Percentiles rank a stretch among this genome's conserved stretches.
Evolutionary conservation across 2,113 vertebrate species (phyloP).

Genomic region (Antechinus stuartii): DNA sequence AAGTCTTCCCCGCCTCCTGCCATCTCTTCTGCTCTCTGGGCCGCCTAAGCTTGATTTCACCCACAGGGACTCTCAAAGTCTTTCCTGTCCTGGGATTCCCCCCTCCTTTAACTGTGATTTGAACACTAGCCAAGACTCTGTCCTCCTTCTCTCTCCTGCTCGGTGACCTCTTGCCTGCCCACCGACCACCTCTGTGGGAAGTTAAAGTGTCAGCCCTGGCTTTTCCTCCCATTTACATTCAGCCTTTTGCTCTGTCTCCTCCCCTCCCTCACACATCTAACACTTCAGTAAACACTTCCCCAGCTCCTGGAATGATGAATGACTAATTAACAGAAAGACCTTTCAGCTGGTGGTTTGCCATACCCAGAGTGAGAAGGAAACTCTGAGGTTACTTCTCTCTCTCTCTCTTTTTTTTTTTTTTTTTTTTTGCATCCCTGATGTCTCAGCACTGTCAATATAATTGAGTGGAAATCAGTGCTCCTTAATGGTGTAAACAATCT

Average conservation of each 20-base stretch:
- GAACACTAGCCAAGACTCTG: not conserved
- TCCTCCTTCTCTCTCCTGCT: not conserved
- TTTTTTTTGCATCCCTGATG: conserved; percentile 53
- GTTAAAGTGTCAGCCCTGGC: not conserved
- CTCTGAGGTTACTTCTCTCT: conserved; percentile 51
- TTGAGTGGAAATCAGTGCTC: conserved; percentile 28
- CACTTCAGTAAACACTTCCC: conserved; percentile 72
- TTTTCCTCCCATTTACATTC: conserved; percentile 45
- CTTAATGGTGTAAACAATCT: conserved; percentile 66
- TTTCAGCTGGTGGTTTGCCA: conserved; percentile 50
- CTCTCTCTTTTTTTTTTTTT: conserved; percentile 26
- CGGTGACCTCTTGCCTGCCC: not conserved
- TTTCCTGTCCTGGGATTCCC: not conserved
- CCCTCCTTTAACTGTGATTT: not conserved
- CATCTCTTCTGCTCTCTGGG: not conserved
- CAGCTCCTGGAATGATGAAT: conserved; percentile 71
- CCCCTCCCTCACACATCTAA: conserved; percentile 58
- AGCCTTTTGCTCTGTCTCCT: conserved; percentile 48
- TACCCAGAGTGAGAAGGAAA: conserved; percentile 65
- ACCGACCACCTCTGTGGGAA: not conserved
- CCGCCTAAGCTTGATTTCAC: not conserved
- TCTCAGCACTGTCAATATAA: conserved; percentile 54
- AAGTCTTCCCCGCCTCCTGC: not conserved
- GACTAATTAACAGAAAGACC: conserved; percentile 75
- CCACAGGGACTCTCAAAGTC: not conserved